Evolutionary conservation across 2,888 invertebrate species (phyloP).

Genomic region (Pandemis cinnamomeana): DNA sequence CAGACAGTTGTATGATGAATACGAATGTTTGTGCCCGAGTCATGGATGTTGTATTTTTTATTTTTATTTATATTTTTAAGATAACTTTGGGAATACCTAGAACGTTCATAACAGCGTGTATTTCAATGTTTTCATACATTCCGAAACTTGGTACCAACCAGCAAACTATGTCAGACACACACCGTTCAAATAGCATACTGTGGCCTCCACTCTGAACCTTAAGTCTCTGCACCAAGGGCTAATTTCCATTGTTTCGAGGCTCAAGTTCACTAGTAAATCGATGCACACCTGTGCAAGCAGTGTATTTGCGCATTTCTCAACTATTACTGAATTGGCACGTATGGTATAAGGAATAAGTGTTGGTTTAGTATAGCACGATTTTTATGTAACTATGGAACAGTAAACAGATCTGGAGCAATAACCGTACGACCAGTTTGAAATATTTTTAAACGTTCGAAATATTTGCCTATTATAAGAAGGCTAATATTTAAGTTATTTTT

Average conservation of each 20-base stretch:
- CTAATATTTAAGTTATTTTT: neutral
- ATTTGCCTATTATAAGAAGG: constrained; percentile 1
- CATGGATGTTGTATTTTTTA: too few relatives aligned
- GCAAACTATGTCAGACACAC: constrained; percentile 34
- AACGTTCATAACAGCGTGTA: too few relatives aligned
- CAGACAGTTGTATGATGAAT: too few relatives aligned
- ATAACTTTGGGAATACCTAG: too few relatives aligned
- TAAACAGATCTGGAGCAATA: constrained; percentile 22
- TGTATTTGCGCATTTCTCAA: constrained; percentile 45
- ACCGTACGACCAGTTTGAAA: constrained; percentile 5
- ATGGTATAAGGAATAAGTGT: neutral
- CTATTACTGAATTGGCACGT: neutral
- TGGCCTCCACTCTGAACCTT: constrained; percentile 20
- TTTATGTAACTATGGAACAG: neutral
- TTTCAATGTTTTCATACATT: neutral
- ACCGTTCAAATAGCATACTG: constrained; percentile 8
- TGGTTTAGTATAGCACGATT: neutral
- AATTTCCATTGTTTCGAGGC: constrained; percentile 9
- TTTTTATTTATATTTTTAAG: too few relatives aligned
- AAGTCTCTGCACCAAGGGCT: neutral
- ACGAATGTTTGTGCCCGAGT: too few relatives aligned
- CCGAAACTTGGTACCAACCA: constrained; percentile 18
- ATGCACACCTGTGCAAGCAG: constrained; percentile 45
- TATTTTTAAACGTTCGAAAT: neutral
- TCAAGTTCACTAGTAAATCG: constrained; percentile 31